Base-by-base conservation (phyloP, 2,888 invertebrate genomes). In the Chelonus formosanus region DNA sequence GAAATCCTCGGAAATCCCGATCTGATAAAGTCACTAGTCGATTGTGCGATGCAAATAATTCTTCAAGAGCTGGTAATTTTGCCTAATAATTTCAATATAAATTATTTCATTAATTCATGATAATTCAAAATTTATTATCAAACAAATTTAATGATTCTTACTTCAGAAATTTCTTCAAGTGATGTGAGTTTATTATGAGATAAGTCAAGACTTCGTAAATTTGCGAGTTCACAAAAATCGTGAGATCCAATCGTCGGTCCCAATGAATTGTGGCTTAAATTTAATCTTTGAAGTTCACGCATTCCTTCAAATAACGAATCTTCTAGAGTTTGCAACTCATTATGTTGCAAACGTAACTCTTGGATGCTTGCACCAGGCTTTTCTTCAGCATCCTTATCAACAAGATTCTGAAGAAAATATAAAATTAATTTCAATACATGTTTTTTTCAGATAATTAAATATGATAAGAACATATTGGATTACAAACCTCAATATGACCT, bases 121-220 rank as follows among this genome's bases (percentile, higher is more conserved):
- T 20, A 20, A 20, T 20, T 20, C 20, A 20, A 20, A 20, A 20
- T 20, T 20, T 20, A 20, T 20, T 20, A 20, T 20, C 20, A 20
- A 20, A 20, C 1, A 20, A 20, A n/a, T n/a, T n/a, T n/a, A n/a
- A 20, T 20, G 20, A 20, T 20, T 20, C 32, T 43, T 85, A 94
- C 94, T 90, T 92, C 92, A 75, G 93, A 92, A 64, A 92, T 91
- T 86, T 93, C 93, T 81, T 93, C 92, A 65, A 95, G 85, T 3
- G 93, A 91, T 52, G 89, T 88, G 45, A 95, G 85, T 70, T 89
- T 89, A 82, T 95, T 95, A 78, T 91, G 87, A 0, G 94, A 94
- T 53, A 95, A 86, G 79, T 94, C 94, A 48, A 95, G 86, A 62
- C 91, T 85, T 77, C 89, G 89, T 48, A 95, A 85, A 70, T 90